phyloP scores from a whole-genome alignment of 2,113 vertebrate genomes.

The Eleginops maclovinus region DNA sequence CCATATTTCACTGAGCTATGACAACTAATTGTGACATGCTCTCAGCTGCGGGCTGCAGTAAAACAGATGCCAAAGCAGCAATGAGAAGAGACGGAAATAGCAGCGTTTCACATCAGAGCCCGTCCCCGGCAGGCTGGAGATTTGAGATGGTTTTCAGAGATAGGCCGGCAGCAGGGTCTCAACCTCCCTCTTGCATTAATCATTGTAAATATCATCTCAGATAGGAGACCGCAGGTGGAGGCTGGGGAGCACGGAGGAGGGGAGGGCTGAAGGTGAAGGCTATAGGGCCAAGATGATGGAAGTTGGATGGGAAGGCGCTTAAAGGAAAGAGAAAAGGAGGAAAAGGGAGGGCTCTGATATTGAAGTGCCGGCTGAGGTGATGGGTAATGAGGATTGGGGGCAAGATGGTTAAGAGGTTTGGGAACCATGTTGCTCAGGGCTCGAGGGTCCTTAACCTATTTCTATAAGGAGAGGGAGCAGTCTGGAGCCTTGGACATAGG shows the following conservation, averaged over 20 bases:
- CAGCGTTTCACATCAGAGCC: constrained; percentile 20
- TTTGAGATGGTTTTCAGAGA: constrained; percentile 48
- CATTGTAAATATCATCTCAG: constrained; percentile 72
- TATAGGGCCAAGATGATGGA: constrained; percentile 46
- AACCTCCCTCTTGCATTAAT: constrained; percentile 75
- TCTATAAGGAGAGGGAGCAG: constrained; percentile 30
- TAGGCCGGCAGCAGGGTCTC: constrained; percentile 61
- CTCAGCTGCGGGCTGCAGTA: constrained; percentile 28
- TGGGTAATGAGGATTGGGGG: constrained; percentile 35
- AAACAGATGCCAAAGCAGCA: constrained; percentile 44
- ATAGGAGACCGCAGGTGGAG: constrained; percentile 48
- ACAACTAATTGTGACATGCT: constrained; percentile 13
- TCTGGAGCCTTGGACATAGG: neutral
- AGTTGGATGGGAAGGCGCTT: constrained; percentile 7
- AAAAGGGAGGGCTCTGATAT: neutral
- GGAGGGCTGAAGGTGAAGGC: constrained; percentile 49
- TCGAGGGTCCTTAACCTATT: constrained; percentile 31
- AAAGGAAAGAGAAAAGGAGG: constrained; percentile 9
- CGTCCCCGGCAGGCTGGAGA: constrained; percentile 44
- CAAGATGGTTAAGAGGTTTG: constrained; percentile 22
- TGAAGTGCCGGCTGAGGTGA: constrained; percentile 20
- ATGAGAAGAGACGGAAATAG: constrained; percentile 59
- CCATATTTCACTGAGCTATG: constrained; percentile 21
- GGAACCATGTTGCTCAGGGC: neutral
- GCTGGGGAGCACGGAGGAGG: constrained; percentile 37